A percentile compares a stretch with the other conserved stretches of the same genome.
Evolutionary conservation across 1,140 invertebrate genomes (phyloP).

Genomic region (Drosophila saltans): DNA sequence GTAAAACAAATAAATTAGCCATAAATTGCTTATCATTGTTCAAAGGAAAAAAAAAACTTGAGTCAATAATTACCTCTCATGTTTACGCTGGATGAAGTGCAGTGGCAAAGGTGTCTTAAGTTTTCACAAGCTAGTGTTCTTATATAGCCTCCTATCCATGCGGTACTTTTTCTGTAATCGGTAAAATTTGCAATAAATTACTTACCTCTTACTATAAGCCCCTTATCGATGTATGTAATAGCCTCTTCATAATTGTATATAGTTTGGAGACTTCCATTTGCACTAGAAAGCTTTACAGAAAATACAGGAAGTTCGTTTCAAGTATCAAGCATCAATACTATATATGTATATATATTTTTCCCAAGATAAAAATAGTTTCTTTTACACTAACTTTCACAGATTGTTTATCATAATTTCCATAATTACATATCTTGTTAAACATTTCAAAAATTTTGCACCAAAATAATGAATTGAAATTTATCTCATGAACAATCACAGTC

Average conservation of each 20-base stretch:
- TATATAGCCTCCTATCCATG: background rate
- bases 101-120: background rate
- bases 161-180: conserved; percentile 3
- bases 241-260: background rate
- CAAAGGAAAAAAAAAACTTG: background rate
- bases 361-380: background rate
- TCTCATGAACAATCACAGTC: background rate
- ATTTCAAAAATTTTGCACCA: background rate
- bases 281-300: too few species aligned
- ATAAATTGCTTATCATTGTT: background rate
- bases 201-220: background rate
- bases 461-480: conserved; percentile 4
- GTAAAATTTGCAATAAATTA: background rate
- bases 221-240: background rate
- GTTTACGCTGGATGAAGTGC: background rate
- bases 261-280: background rate
- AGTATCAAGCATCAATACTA: background rate
- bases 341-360: background rate
- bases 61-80: background rate
- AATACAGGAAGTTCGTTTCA: too few species aligned
- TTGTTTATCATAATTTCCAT: conserved; percentile 2
- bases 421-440: background rate
- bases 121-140: background rate
- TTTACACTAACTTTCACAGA: background rate
- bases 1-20: background rate